Evolutionary conservation across 1,140 invertebrate species (phyloP), one percentile per base, ranked within the genome.

Genomic region (Pseudachorutes palmiensis): DNA sequence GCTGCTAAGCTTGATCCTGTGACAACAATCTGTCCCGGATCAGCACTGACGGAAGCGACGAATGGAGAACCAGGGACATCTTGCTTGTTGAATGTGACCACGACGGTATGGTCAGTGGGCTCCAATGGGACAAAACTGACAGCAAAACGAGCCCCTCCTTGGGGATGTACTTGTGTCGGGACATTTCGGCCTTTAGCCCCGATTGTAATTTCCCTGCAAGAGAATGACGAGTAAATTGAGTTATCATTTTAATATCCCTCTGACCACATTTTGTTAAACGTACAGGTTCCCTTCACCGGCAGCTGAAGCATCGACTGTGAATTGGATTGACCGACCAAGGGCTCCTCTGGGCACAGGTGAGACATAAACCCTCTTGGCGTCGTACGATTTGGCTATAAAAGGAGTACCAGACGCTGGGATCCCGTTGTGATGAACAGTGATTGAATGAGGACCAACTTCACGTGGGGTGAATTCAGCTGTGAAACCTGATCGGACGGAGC

Each of bases 1-100:
- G 83, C 81, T 72, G 87, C 84, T 5, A 89, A 77, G 70, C 82
- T 81, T 76, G 83, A 81, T 80, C 90, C 76, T 85, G 88, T 83
- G 79, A 89, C 75, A 80, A 89, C 76, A 81, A 90, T 76, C 80
- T 86, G 75, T 81, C 88, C 76, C 19, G 80, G 81, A 82, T 89
- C 79, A 80, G 89, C 81, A 67, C 84, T 84, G 28, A 90, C 86
- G 67, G 82, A 79, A 12, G 90, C 88, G 66, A 88, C 83, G 65
- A 92, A 87, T 3, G 89, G 90, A 75, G 89, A 92, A 51, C 90
- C 90, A 76, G 82, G 82, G 5, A 88, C 85, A 66, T 82, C 78
- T 71, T 87, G 86, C 78, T 97, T 96, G 80, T 99, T 99, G 79
- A 98, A 99, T 31, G 92, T 92, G 16, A 99, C 92, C 77, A 92